Conservation (phyloP, 2,113 vertebrate species). For the Tragelaphus scriptus region DNA sequence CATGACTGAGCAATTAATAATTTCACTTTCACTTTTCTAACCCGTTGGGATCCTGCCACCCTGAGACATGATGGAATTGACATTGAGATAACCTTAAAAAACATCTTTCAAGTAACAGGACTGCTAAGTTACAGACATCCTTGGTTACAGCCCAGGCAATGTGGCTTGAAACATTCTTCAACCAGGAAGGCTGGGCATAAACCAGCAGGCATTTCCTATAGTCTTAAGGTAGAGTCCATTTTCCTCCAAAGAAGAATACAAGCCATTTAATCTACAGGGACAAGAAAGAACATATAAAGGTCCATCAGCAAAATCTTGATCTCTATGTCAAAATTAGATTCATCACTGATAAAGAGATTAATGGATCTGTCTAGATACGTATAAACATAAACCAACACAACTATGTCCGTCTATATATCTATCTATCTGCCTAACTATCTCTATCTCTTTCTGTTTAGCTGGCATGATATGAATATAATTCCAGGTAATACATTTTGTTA, state of each 20-base stretch:
- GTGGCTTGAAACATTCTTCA: not conserved
- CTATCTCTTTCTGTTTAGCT: not conserved
- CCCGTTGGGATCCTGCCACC: not conserved
- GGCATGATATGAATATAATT: not conserved
- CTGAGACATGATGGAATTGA: not conserved
- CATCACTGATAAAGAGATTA: not conserved
- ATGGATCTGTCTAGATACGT: not conserved
- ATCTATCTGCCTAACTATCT: not conserved
- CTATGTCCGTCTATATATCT: not conserved
- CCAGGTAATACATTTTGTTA: not conserved
- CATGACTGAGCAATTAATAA: not conserved
- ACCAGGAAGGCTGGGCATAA: not conserved
- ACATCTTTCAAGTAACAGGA: not conserved
- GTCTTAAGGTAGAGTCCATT: not conserved
- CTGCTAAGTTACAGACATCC: not conserved
- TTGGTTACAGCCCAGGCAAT: not conserved
- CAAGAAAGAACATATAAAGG: not conserved
- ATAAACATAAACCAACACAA: not conserved
- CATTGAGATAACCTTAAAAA: not conserved
- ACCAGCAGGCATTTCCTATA: not conserved
- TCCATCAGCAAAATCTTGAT: not conserved
- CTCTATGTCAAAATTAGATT: not conserved
- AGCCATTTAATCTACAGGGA: not conserved
- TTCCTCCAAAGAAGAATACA: not conserved
- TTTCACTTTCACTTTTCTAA: not conserved